Evolutionary conservation across 1,140 invertebrate genomes (phyloP), one percentile per base, ranked within the genome.

Genomic region (Pseudobourletiella spinata): DNA sequence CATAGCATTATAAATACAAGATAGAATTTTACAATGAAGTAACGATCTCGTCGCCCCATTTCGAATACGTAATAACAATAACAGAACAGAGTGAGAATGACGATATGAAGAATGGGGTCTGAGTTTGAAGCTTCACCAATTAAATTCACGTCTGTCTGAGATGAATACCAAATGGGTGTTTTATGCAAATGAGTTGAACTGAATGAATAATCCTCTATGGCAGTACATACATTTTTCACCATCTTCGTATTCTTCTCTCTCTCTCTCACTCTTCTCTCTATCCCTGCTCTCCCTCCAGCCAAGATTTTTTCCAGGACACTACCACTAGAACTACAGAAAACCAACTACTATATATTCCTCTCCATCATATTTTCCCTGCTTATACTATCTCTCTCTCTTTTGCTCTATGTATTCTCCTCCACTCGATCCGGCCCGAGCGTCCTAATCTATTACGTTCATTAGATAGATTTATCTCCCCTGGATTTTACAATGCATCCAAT

Each of bases 71-170:
- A 52, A 25, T 25, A 52, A 6, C 50, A 26, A 30, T 22, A 11
- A 52, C 50, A 6, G 14, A 48, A 52, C 50, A 25, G 8, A 22
- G 50, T 29, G 28, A 25, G 28, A 52, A 30, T 52, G 50, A 25
- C 54, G 25, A 57, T 44, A 58, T 44, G 35, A 58, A 58, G 56
- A 58, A 46, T 44, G 56, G 39, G 25, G 24, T 43, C 44, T 60
- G 57, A 43, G 57, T 63, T 63, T 63, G 61, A 63, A 54, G 54
- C 42, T 48, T 62, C 55, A 62, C 60, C 61, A 63, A 63, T 63
- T 63, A 63, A 63, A 63, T 63, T 58, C 61, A 52, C 44, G 61
- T 63, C 56, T 48, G 55, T 57, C 61, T 58, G 61, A 63, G 61
- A 63, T 63, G 61, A 63, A 63, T 63, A 58, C 61, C 20, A 59